Evolutionary conservation across 2,113 vertebrate genomes (phyloP).

Genomic region (Motacilla alba): DNA sequence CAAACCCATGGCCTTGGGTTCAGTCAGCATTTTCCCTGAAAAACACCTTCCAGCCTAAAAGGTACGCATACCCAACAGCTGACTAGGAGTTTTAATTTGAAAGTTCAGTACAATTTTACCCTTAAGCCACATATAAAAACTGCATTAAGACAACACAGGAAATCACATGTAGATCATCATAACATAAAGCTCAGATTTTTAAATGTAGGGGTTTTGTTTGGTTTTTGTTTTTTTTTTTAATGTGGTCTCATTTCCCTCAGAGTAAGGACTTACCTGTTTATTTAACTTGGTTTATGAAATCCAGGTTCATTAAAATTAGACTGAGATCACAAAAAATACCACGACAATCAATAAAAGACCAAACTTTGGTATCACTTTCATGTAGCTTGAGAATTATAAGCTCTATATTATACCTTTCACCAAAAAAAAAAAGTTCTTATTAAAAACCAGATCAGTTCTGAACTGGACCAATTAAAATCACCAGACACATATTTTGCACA

Average conservation of each 20-base stretch:
- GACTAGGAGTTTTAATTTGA: not conserved
- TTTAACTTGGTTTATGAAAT: not conserved
- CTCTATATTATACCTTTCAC: not conserved
- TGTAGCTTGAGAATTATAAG: not conserved
- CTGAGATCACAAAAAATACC: not conserved
- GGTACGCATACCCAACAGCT: not conserved
- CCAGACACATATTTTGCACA: not conserved
- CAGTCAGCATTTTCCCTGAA: not conserved
- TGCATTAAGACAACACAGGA: not conserved
- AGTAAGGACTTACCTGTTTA: not conserved
- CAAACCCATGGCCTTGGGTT: not conserved
- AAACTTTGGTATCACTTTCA: not conserved
- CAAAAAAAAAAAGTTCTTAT: not conserved
- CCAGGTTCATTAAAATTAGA: not conserved
- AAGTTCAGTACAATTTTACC: not conserved
- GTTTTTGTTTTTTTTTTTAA: not conserved
- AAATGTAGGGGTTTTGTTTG: not conserved
- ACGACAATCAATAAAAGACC: not conserved
- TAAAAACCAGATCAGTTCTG: not conserved
- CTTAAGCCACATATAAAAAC: not conserved
- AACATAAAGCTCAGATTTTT: not conserved
- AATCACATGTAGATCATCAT: not conserved
- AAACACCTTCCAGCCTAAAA: not conserved
- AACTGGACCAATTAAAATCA: not conserved
- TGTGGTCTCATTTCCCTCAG: not conserved